Evolutionary conservation across 2,797 vertebrate species (phyloP).

Genomic region (Pelobates cultripes): DNA sequence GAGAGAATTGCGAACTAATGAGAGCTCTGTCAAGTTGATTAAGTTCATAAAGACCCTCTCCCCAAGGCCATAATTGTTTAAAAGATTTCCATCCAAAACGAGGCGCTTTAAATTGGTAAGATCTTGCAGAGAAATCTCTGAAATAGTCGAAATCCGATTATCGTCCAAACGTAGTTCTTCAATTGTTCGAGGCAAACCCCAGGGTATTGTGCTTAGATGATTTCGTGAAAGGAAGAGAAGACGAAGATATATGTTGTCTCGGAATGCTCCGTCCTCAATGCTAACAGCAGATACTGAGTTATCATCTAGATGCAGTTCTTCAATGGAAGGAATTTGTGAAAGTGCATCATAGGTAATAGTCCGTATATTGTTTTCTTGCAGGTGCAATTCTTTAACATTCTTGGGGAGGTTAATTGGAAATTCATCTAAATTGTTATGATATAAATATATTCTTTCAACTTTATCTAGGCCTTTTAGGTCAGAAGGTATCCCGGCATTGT

Average conservation of each 20-base stretch:
- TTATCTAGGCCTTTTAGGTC: conserved; percentile 87
- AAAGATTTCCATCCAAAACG: conserved; percentile 95
- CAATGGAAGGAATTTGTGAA: conserved; percentile 95
- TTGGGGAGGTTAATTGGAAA: conserved; percentile 97
- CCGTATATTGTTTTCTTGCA: conserved; percentile 98
- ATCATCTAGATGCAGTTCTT: conserved; percentile 98
- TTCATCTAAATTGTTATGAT: conserved; percentile 98
- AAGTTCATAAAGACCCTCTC: conserved; percentile 95
- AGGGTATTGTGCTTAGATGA: conserved; percentile 97
- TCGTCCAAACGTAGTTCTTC: conserved; percentile 98
- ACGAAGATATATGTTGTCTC: conserved; percentile 93
- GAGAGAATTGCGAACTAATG: conserved; percentile 92
- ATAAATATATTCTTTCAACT: conserved; percentile 98
- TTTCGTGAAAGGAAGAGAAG: conserved; percentile 98
- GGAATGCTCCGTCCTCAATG: conserved; percentile 97
- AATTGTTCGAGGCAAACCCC: conserved; percentile 94
- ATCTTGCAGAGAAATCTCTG: conserved; percentile 92
- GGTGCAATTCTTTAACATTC: conserved; percentile 94
- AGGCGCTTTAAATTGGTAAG: conserved; percentile 97
- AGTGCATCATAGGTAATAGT: conserved; percentile 95
- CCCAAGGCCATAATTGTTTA: conserved; percentile 94
- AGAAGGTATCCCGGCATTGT: conserved; percentile 93
- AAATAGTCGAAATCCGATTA: conserved; percentile 98
- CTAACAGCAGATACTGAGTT: conserved; percentile 98
- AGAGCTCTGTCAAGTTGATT: conserved; percentile 95